Evolutionary conservation across 2,797 vertebrate species (phyloP).

Genomic region (Myotis myotis): DNA sequence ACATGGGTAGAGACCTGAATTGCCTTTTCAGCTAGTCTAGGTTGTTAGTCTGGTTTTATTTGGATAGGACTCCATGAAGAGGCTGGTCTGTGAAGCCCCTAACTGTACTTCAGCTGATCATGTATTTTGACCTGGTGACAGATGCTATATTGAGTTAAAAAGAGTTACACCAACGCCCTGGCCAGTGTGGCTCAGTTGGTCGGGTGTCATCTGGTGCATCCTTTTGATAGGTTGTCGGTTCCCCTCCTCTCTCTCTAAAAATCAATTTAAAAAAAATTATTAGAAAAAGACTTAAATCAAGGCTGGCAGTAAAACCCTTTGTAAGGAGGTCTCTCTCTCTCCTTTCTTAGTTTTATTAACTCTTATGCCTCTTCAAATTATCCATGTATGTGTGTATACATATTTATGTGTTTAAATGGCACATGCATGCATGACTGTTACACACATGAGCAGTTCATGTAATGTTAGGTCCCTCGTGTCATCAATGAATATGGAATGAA

Average conservation of each 20-base stretch:
- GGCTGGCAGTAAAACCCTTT: neutral
- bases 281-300: neutral
- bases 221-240: neutral
- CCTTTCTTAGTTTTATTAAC: neutral
- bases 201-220: neutral
- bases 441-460: neutral
- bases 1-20: neutral
- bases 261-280: neutral
- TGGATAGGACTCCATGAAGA: neutral
- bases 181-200: neutral
- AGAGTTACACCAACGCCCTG: neutral
- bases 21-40: neutral
- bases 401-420: neutral
- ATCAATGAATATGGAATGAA: constrained; percentile 33
- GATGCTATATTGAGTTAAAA: neutral
- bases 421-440: neutral
- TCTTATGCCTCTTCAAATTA: neutral
- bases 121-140: neutral
- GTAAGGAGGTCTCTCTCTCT: neutral
- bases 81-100: neutral
- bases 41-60: neutral
- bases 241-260: neutral
- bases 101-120: neutral
- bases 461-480: neutral
- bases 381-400: neutral